Evolutionary conservation across 2,888 invertebrate genomes (phyloP), one percentile per base, ranked within the genome.

Genomic region (Branchipolynoe longqiensis): DNA sequence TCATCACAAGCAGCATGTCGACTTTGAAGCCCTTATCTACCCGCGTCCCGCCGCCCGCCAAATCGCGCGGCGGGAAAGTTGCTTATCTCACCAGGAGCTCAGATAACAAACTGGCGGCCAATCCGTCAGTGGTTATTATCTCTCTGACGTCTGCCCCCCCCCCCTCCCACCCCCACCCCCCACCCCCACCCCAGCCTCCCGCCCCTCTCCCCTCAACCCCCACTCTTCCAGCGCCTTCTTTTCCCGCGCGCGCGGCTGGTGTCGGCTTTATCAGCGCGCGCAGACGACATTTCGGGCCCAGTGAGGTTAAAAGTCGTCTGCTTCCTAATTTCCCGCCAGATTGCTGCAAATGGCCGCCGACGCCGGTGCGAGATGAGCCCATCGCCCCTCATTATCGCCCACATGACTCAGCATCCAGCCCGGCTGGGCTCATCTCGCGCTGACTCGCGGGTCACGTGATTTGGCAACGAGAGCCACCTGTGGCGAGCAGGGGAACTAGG

Each of bases 381-480:
- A 78, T 78, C 78, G 28, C 28, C 78, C 12, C 78, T 33, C 28
- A 78, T 78, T 78, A 78, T 41, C 78, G 78, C 78, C 54, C 78
- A 78, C 78, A 78, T 78, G 28, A 48, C 28, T 78, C 78, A 78
- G n/a, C n/a, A 25, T 14, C 14, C 78, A 14, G 8, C 1, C 38
- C 36, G n/a, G 36, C 33, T 18, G 73, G 31, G 28, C 25, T 31
- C 25, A 14, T 62, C 28, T 62, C 69, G 33, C 69, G 12, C 69
- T 1, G 36, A 36, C 69, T 69, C 69, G 25, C 62, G 78, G 78
- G 78, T 78, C 78, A 78, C 78, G 78, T 78, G 78, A 78, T 41
- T 48, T n/a, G 48, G 78, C 31, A 48, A 78, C 41, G 78, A 78
- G 78, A 78, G 78, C 78, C 78, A 78, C 78, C 78, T 78, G 78